phyloP scores from a whole-genome alignment of 1,140 invertebrate species.

The Drosophila kanapiae region DNA sequence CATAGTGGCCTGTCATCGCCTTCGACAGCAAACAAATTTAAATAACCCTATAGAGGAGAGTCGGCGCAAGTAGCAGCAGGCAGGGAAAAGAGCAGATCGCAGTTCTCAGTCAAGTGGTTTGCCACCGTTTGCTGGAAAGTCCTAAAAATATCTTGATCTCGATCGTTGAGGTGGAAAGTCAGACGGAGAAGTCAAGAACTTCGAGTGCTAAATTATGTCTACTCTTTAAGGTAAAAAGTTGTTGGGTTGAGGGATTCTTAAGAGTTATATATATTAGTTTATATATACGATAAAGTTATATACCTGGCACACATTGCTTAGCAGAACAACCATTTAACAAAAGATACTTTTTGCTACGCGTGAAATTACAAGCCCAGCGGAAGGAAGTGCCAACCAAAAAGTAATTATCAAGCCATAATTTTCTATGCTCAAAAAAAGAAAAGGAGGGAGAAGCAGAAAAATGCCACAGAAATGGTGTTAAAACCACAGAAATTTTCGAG shows the following conservation, averaged over 20 bases:
- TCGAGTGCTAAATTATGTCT: neutral
- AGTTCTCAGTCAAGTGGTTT: slow-evolving; percentile 51
- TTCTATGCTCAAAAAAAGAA: neutral
- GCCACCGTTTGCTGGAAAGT: slow-evolving; percentile 3
- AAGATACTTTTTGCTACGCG: slow-evolving; percentile 13
- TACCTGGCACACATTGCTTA: too few species aligned
- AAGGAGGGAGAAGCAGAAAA: slow-evolving; percentile 1
- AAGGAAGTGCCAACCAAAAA: slow-evolving; percentile 62
- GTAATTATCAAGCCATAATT: slow-evolving; percentile 18
- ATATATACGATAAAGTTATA: too few species aligned
- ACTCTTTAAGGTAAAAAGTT: neutral
- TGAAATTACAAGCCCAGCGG: slow-evolving; percentile 75
- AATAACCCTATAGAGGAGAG: slow-evolving; percentile 35
- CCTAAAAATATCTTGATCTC: slow-evolving; percentile 2
- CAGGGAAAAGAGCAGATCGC: slow-evolving; percentile 19
- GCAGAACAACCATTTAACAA: neutral
- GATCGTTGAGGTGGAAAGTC: slow-evolving; percentile 15
- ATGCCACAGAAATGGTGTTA: slow-evolving; percentile 52
- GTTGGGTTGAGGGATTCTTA: neutral
- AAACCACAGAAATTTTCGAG: slow-evolving; percentile 67
- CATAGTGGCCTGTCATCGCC: slow-evolving; percentile 63
- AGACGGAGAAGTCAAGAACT: neutral
- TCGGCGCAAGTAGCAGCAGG: slow-evolving; percentile 4
- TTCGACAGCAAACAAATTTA: slow-evolving; percentile 69
- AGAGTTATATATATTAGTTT: neutral